These are phyloP conservation scores for Drepana falcataria DNA, from an alignment of 2,888 invertebrate species.

Conservation along the genomic window DNA sequence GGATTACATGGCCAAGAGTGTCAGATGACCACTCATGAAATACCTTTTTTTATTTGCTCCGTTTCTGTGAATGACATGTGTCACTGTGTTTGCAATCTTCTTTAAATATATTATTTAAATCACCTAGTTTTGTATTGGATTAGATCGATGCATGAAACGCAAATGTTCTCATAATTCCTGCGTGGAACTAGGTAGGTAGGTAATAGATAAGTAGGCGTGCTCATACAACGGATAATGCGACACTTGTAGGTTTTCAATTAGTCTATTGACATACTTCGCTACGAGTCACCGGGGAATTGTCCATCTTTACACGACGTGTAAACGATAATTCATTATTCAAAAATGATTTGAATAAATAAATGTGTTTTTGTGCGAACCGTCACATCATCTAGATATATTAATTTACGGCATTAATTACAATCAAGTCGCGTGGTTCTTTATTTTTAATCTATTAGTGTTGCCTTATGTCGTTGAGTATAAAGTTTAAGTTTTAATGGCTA, in stretches of 20 bases:
- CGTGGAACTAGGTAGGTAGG: slow-evolving; percentile 15
- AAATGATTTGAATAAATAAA: not conserved
- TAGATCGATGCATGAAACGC: slow-evolving; percentile 45
- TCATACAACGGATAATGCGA: slow-evolving; percentile 41
- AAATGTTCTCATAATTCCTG: slow-evolving; percentile 27
- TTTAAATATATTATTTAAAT: too few relatives aligned
- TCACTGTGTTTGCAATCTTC: too few relatives aligned
- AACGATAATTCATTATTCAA: not conserved
- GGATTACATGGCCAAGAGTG: not conserved
- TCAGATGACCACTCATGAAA: not conserved
- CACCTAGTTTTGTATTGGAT: slow-evolving; percentile 32
- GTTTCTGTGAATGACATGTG: not conserved
- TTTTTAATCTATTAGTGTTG: not conserved
- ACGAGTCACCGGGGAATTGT: slow-evolving; percentile 33
- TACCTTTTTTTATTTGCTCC: not conserved
- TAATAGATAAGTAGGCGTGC: slow-evolving; percentile 33
- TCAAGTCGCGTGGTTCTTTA: not conserved
- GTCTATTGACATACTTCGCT: slow-evolving; percentile 56
- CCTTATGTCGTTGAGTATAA: not conserved
- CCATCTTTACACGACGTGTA: slow-evolving; percentile 19
- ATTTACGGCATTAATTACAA: not conserved
- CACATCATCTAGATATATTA: not conserved
- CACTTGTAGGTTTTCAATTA: slow-evolving; percentile 67
- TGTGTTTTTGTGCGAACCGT: not conserved
- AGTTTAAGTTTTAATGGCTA: slow-evolving; percentile 1